phyloP scores from a whole-genome alignment of 2,113 vertebrate species.

The Burhinus bistriatus region DNA sequence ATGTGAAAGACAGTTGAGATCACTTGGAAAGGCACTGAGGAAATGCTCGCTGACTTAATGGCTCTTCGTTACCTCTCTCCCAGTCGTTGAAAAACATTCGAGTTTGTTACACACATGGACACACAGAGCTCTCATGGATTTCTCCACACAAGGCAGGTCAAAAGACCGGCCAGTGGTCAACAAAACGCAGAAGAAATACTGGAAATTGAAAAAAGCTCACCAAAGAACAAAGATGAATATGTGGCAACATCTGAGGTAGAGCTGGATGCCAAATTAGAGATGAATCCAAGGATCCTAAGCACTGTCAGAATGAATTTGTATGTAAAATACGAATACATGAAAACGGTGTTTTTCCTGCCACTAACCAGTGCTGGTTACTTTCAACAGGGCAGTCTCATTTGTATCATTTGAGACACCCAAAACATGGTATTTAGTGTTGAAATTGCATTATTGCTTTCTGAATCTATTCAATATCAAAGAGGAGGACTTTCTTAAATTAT shows the following conservation, averaged over 20 bases:
- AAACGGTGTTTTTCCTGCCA: not conserved
- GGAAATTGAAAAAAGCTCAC: conserved; percentile 82
- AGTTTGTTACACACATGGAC: not conserved
- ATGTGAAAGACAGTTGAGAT: not conserved
- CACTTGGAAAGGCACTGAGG: not conserved
- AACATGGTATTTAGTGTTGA: not conserved
- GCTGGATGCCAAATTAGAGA: conserved; percentile 82
- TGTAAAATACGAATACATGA: not conserved
- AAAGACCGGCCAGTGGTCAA: conserved; percentile 77
- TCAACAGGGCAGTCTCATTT: not conserved
- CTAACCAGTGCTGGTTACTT: not conserved
- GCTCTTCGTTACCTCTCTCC: not conserved
- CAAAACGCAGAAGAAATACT: conserved; percentile 74
- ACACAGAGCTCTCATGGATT: conserved; percentile 72
- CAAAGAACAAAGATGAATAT: conserved; percentile 85
- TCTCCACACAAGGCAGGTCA: conserved; percentile 66
- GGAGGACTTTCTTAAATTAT: not conserved
- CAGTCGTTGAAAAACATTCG: not conserved
- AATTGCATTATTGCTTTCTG: not conserved
- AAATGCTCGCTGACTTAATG: not conserved
- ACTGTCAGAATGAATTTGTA: not conserved
- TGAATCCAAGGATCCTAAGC: not conserved
- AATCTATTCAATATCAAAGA: not conserved
- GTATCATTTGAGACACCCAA: not conserved
- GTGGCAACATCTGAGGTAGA: conserved; percentile 83